Evolutionary conservation across 2,797 vertebrate species (phyloP).

Genomic region (Sarcoramphus papa): DNA sequence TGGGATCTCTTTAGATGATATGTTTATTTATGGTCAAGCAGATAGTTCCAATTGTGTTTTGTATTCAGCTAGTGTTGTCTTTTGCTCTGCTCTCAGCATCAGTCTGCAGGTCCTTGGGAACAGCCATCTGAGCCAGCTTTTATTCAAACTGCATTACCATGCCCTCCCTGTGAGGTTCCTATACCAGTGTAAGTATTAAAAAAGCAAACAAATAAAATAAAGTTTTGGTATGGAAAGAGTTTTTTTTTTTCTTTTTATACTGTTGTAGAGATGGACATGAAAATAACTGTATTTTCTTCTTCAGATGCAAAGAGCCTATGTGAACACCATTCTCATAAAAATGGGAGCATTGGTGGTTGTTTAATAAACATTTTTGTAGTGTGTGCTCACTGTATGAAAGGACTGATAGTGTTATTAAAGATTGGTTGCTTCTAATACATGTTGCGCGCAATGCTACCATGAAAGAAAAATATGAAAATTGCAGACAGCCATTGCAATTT

Average conservation of each 20-base stretch:
- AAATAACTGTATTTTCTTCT: not conserved
- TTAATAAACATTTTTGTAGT: not conserved
- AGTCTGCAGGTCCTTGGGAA: constrained; percentile 85
- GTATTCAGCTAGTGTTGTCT: not conserved
- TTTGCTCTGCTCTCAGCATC: constrained; percentile 70
- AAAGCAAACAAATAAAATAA: not conserved
- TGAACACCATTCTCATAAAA: not conserved
- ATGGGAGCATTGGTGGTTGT: not conserved
- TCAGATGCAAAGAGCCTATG: not conserved
- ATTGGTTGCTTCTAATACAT: not conserved
- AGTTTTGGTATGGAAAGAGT: not conserved
- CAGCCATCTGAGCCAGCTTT: constrained; percentile 81
- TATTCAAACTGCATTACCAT: constrained; percentile 76
- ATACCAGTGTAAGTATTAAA: constrained; percentile 74
- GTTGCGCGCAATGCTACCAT: not conserved
- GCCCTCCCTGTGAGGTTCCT: constrained; percentile 81
- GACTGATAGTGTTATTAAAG: not conserved
- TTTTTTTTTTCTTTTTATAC: not conserved
- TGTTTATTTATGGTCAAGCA: not conserved
- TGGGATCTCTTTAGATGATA: not conserved
- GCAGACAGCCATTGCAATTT: not conserved
- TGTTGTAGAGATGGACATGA: not conserved
- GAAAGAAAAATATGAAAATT: not conserved
- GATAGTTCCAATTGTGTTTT: not conserved
- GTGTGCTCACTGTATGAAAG: not conserved